phyloP scores from a whole-genome alignment of 2,113 vertebrate genomes.

The Peromyscus polionotus region DNA sequence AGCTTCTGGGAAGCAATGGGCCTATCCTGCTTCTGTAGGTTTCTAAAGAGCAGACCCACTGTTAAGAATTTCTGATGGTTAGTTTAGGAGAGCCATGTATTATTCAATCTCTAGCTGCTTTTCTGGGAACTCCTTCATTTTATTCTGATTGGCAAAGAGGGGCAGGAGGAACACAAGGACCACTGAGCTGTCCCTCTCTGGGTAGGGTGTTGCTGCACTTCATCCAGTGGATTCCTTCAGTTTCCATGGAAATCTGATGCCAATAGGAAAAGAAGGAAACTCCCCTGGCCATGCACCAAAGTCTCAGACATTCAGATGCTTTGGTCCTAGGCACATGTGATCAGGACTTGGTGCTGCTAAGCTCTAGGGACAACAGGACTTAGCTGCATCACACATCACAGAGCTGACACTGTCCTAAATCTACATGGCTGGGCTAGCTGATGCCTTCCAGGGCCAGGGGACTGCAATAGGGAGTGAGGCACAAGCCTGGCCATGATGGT shows the following conservation, averaged over 20 bases:
- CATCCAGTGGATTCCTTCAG: no score
- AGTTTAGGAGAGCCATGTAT: not conserved
- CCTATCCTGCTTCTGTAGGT: no score
- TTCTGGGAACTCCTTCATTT: no score
- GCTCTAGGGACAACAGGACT: not conserved
- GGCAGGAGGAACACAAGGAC: no score
- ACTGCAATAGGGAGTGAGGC: not conserved
- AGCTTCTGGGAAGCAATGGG: no score
- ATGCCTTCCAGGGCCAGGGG: not conserved
- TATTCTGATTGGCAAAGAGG: no score
- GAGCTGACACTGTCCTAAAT: not conserved
- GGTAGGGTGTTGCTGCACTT: no score
- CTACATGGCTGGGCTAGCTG: not conserved
- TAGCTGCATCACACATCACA: not conserved
- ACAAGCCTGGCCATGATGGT: not conserved
- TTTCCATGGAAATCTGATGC: no score
- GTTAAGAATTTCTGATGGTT: not conserved
- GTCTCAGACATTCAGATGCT: not conserved
- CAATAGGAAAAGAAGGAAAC: not conserved
- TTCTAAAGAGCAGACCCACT: no score
- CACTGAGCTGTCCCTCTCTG: no score
- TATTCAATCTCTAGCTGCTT: no score
- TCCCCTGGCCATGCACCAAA: not conserved
- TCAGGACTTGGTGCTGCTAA: no score
- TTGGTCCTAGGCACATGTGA: not conserved